Percentiles rank a stretch among this genome's conserved stretches.
Conservation (phyloP, 2,888 invertebrate genomes). For the Apotomis turbidana region DNA sequence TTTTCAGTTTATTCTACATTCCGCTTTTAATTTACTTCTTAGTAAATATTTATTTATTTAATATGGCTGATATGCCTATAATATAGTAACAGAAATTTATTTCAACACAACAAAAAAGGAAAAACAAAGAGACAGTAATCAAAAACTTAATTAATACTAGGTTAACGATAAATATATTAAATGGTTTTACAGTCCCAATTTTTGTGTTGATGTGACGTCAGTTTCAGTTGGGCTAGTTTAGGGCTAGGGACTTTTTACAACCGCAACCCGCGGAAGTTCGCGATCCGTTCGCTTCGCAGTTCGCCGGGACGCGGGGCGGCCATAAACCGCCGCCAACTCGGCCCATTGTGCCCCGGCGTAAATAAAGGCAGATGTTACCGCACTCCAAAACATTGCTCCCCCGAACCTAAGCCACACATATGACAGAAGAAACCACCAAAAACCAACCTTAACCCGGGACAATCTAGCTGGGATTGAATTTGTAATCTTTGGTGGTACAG, state of each 20-base stretch:
- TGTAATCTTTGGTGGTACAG: conserved; percentile 29
- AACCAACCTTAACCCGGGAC: conserved; percentile 45
- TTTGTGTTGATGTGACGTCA: not conserved
- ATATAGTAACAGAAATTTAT: no score
- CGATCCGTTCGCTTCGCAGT: conserved; percentile 9
- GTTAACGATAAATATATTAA: not conserved
- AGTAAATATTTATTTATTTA: no score
- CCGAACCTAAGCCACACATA: conserved; percentile 48
- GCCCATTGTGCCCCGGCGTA: conserved; percentile 76
- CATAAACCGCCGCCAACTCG: conserved; percentile 57
- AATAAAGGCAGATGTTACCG: conserved; percentile 83
- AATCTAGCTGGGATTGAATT: conserved; percentile 45
- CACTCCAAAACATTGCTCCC: conserved; percentile 68
- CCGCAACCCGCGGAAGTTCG: conserved; percentile 51
- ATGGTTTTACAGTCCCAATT: not conserved
- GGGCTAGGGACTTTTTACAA: conserved; percentile 27
- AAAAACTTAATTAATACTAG: no score
- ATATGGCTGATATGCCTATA: no score
- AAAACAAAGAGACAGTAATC: no score
- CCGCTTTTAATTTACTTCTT: no score
- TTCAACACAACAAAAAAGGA: no score
- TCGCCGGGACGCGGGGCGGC: conserved; percentile 7
- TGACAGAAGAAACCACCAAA: conserved; percentile 43
- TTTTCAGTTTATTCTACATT: no score
- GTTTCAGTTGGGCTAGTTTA: not conserved